These are phyloP conservation scores for Anas platyrhynchos DNA, from an alignment of 2,113 vertebrate genomes.

Conservation along the genomic window DNA sequence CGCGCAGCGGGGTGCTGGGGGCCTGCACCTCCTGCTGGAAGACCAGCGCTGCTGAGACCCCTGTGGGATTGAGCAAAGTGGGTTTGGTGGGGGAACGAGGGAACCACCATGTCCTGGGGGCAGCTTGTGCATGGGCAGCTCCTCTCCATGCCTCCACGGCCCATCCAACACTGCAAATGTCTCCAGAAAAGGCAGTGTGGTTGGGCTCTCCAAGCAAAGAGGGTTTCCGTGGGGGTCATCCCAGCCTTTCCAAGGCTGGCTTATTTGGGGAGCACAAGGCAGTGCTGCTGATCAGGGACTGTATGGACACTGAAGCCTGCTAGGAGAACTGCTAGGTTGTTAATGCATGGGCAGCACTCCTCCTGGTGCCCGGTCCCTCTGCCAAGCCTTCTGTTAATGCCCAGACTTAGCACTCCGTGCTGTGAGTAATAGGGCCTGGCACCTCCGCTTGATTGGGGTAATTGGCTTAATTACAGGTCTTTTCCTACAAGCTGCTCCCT, in stretches of 20 bases:
- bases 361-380: background rate
- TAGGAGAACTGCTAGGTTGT: background rate
- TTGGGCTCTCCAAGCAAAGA: background rate
- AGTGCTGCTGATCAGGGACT: background rate
- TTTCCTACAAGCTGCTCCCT: background rate
- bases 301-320: background rate
- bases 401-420: background rate
- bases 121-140: rapidly evolving
- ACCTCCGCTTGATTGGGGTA: background rate
- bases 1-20: slow-evolving; percentile 26
- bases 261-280: background rate
- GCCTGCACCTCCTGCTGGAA: slow-evolving; percentile 64
- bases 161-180: rapidly evolving
- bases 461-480: slow-evolving; percentile 36
- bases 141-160: rapidly evolving
- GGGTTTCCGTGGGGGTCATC: background rate
- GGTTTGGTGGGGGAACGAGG: background rate
- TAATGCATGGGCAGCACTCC: background rate
- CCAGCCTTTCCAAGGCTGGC: background rate
- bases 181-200: no score
- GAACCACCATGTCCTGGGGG: background rate
- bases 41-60: slow-evolving; percentile 72
- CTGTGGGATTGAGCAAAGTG: slow-evolving; percentile 28
- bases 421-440: slow-evolving; percentile 8
- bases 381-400: background rate